Evolutionary conservation across 2,797 vertebrate genomes (phyloP).

Genomic region (Cacajao melanocephalus): DNA sequence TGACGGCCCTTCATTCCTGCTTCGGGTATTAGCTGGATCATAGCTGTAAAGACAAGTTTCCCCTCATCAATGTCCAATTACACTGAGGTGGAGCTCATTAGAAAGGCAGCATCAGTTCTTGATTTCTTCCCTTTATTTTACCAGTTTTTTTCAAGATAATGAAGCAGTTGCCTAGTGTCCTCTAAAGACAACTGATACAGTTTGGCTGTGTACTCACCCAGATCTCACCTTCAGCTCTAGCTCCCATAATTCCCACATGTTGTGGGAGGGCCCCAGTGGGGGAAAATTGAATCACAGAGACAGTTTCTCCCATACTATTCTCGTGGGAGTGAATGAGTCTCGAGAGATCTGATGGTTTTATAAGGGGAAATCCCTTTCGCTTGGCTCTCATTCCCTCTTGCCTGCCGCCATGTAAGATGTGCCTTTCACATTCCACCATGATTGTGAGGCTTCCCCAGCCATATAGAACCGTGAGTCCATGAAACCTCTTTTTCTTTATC

Average conservation of each 20-base stretch:
- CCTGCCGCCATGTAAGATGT: rapidly evolving
- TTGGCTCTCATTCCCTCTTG: not conserved
- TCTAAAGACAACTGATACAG: not conserved
- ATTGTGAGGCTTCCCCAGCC: not conserved
- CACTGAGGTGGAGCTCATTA: rapidly evolving
- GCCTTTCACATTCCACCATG: not conserved
- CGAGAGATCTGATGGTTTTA: not conserved
- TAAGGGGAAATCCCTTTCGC: not conserved
- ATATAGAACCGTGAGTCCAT: not conserved
- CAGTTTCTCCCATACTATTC: not conserved
- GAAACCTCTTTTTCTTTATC: not conserved
- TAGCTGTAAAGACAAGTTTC: not conserved
- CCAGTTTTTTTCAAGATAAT: too few relatives aligned
- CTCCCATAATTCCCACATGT: not conserved
- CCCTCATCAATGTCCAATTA: rapidly evolving
- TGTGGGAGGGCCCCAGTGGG: not conserved
- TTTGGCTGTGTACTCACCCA: not conserved
- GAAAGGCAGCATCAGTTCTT: not conserved
- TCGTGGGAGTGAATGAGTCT: not conserved
- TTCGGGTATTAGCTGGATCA: not conserved
- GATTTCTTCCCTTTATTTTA: not conserved
- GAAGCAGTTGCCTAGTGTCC: not conserved
- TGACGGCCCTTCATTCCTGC: not conserved
- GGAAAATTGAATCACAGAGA: not conserved
- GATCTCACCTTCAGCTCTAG: not conserved